Evolutionary conservation across 2,888 invertebrate genomes (phyloP).

Genomic region (Ichneumoninae sp.): DNA sequence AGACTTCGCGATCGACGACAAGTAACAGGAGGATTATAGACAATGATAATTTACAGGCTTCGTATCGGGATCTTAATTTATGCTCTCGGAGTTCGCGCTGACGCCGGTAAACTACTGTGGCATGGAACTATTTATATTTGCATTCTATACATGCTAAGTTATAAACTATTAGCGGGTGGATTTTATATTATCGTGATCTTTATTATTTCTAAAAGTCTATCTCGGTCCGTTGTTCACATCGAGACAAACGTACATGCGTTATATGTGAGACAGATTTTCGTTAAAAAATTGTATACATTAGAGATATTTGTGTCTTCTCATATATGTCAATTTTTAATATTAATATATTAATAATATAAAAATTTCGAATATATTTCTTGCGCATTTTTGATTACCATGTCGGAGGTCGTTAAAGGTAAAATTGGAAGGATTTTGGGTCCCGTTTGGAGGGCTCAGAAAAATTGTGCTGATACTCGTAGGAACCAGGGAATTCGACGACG

Average conservation of each 20-base stretch:
- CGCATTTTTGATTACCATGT: no score
- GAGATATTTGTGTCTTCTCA: no score
- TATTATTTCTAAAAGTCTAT: background rate
- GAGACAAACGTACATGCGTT: background rate
- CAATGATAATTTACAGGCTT: slow-evolving; percentile 56
- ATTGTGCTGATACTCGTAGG: background rate
- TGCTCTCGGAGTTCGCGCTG: background rate
- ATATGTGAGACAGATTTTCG: background rate
- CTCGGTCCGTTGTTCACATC: background rate
- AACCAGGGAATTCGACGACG: background rate
- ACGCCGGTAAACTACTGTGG: background rate
- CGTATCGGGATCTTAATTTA: slow-evolving; percentile 47
- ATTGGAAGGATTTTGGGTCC: background rate
- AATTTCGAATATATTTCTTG: no score
- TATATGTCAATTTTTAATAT: no score
- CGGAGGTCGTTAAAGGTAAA: background rate
- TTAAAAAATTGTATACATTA: no score
- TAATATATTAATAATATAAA: no score
- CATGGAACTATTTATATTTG: slow-evolving; percentile 16
- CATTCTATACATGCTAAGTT: background rate
- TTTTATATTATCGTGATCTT: background rate
- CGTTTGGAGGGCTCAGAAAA: background rate
- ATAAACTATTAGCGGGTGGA: background rate
- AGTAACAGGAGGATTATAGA: slow-evolving; percentile 12
- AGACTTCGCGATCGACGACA: background rate